Percentiles rank a stretch among this genome's conserved stretches.
These are phyloP conservation scores for Ophion ellenae DNA, from an alignment of 2,888 invertebrate species.

Conservation along the genomic window DNA sequence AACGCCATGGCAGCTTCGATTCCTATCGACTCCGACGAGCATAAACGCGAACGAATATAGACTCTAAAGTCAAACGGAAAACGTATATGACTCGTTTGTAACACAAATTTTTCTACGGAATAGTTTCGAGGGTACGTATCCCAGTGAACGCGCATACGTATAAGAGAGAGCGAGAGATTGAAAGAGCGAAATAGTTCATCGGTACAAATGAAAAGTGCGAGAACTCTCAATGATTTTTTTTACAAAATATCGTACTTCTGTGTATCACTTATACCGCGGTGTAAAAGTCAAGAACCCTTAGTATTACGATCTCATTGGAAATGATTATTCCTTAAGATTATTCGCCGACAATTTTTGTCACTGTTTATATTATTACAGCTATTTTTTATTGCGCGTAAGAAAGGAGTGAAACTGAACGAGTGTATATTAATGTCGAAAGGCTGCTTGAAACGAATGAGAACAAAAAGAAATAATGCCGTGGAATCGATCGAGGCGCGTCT, in stretches of 20 bases:
- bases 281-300: constrained; percentile 70
- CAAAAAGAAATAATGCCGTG: constrained; percentile 38
- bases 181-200: constrained; percentile 12
- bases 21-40: constrained; percentile 23
- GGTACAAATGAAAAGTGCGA: constrained; percentile 44
- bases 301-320: constrained; percentile 79
- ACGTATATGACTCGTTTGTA: constrained; percentile 31
- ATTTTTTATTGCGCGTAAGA: constrained; percentile 50
- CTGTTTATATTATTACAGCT: constrained; percentile 72
- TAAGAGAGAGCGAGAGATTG: neutral
- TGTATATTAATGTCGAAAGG: constrained; percentile 58
- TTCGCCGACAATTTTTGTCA: constrained; percentile 54
- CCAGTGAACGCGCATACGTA: neutral
- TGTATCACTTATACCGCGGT: constrained; percentile 39
- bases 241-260: constrained; percentile 67
- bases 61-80: constrained; percentile 14
- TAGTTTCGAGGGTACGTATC: constrained; percentile 4
- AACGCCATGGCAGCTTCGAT: constrained; percentile 46
- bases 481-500: constrained; percentile 48
- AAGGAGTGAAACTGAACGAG: constrained; percentile 16
- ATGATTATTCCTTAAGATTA: constrained; percentile 64
- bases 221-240: constrained; percentile 46
- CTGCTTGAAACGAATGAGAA: constrained; percentile 47
- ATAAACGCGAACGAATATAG: constrained; percentile 12
- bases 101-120: constrained; percentile 39